Percentiles rank a stretch among this genome's conserved stretches.
Conservation (phyloP, 2,797 vertebrate genomes). For the Halcyon badia region DNA sequence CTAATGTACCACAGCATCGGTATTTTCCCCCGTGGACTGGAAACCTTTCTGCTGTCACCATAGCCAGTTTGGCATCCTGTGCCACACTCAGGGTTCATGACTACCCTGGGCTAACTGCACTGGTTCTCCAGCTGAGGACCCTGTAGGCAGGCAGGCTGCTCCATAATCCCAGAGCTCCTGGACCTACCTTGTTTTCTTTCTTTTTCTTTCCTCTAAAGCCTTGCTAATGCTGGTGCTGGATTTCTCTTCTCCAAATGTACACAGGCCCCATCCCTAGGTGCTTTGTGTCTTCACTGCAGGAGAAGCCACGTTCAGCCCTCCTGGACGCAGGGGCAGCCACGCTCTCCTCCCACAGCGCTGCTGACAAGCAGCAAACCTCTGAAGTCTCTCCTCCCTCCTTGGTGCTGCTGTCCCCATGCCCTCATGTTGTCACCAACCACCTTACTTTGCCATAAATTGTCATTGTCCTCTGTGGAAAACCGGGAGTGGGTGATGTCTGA, state of each 20-base stretch:
- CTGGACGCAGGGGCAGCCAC: neutral
- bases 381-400: neutral
- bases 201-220: neutral
- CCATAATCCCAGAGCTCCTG: neutral
- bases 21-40: neutral
- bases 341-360: neutral
- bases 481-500: neutral
- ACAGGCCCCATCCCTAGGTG: neutral
- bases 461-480: neutral
- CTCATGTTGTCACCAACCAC: neutral
- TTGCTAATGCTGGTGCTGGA: neutral
- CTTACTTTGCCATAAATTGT: neutral
- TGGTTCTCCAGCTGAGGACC: neutral
- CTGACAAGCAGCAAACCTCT: neutral
- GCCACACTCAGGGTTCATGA: neutral
- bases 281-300: neutral
- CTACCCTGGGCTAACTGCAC: neutral
- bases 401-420: neutral
- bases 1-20: accelerated
- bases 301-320: neutral
- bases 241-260: neutral
- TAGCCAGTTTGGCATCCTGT: neutral
- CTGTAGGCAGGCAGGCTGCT: neutral
- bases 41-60: neutral
- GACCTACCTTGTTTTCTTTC: neutral